These are phyloP conservation scores for Heteronetta atricapilla DNA, from an alignment of 2,113 vertebrate genomes.

Conservation along the genomic window DNA sequence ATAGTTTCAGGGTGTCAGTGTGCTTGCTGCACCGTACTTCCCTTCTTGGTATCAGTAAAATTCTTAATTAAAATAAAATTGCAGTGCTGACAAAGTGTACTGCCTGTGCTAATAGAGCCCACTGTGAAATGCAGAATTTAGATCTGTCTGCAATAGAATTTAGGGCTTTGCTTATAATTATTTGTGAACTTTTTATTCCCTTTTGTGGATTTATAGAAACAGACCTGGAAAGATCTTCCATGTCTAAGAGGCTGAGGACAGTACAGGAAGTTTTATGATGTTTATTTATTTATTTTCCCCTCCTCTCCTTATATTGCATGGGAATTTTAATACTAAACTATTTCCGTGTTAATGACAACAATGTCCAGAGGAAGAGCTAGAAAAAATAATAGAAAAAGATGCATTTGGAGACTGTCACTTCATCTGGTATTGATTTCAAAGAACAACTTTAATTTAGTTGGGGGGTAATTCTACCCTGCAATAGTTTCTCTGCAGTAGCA, in stretches of 20 bases:
- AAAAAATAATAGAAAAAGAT: neutral
- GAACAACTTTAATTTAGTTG: neutral
- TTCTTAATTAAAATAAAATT: neutral
- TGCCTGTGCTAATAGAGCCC: neutral
- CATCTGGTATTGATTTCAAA: neutral
- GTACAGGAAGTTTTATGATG: accelerated
- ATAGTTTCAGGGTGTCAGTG: neutral
- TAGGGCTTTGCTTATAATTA: neutral
- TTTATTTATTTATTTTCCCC: too few relatives aligned
- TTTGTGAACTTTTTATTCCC: neutral
- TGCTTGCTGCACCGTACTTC: accelerated
- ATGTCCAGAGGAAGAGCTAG: neutral
- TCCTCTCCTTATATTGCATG: neutral
- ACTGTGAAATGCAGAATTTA: neutral
- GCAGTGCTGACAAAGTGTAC: neutral
- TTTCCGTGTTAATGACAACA: neutral
- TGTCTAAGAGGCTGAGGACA: neutral
- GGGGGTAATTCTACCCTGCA: neutral
- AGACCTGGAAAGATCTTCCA: neutral
- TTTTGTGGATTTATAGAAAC: neutral
- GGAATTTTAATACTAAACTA: neutral
- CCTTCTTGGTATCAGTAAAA: neutral
- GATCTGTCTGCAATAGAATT: neutral
- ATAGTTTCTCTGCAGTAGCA: neutral
- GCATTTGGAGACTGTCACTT: neutral